A percentile compares a stretch with the other conserved stretches of the same genome.
These are phyloP conservation scores for Lepeophtheirus salmonis DNA, from an alignment of 1,140 invertebrate species.

Conservation along the genomic window DNA sequence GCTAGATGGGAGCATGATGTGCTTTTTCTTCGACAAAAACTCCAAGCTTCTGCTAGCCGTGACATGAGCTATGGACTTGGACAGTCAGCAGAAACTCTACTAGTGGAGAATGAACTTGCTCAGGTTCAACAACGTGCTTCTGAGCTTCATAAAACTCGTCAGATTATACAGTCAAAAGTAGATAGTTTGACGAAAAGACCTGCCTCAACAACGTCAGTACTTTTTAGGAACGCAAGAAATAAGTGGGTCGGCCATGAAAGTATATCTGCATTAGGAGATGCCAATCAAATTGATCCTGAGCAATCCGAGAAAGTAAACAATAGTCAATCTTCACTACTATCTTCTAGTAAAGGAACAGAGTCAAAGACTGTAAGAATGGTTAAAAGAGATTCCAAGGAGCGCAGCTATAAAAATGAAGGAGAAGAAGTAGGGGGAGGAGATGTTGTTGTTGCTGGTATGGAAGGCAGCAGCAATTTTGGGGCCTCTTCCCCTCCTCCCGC, in stretches of 20 bases:
- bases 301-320: background rate
- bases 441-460: no score
- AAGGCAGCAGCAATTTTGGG: background rate
- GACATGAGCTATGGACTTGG: slow-evolving; percentile 19
- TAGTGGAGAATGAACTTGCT: slow-evolving; percentile 54
- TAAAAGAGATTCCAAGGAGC: slow-evolving; percentile 65
- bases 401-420: no score
- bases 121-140: slow-evolving; percentile 61
- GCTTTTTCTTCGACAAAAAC: slow-evolving; percentile 56
- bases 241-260: background rate
- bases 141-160: slow-evolving; percentile 59
- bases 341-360: slow-evolving; percentile 35
- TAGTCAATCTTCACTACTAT: background rate
- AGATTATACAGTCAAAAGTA: slow-evolving; percentile 21
- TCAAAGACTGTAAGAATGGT: slow-evolving; percentile 83
- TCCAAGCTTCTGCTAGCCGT: slow-evolving; percentile 38
- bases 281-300: background rate
- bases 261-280: no score
- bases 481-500: background rate
- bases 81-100: slow-evolving; percentile 21
- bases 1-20: slow-evolving; percentile 67
- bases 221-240: background rate
- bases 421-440: no score
- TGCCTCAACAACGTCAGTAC: slow-evolving; percentile 24
- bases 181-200: background rate